Percentiles rank a stretch among this genome's conserved stretches.
phyloP scores from a whole-genome alignment of 1,140 invertebrate genomes.

The Drosophila melanica region DNA sequence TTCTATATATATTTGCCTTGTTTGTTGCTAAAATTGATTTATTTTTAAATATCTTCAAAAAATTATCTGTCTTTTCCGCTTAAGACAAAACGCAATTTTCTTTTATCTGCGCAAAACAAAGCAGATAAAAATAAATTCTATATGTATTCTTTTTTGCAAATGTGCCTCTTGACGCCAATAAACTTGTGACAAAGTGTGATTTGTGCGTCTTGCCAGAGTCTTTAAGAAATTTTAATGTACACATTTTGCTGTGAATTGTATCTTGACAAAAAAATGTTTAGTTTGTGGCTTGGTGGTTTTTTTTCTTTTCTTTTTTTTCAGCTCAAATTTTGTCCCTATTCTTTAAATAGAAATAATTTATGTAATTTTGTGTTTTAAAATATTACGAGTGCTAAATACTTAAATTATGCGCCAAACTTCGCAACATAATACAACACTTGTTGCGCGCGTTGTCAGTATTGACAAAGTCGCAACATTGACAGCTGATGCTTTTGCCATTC shows the following conservation, averaged over 20 bases:
- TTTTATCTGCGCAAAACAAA: slow-evolving; percentile 66
- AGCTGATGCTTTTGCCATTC: slow-evolving; percentile 34
- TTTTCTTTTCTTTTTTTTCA: background rate
- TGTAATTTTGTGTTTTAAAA: background rate
- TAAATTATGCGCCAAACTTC: slow-evolving; percentile 46
- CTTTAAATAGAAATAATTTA: background rate
- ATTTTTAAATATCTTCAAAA: slow-evolving; percentile 54
- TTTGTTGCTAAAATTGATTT: slow-evolving; percentile 48
- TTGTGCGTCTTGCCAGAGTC: slow-evolving; percentile 33
- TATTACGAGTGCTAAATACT: slow-evolving; percentile 6
- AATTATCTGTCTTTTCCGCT: slow-evolving; percentile 56
- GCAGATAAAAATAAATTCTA: slow-evolving; percentile 68
- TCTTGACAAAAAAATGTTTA: slow-evolving; percentile 2
- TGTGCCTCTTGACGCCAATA: slow-evolving; percentile 27
- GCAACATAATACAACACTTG: slow-evolving; percentile 38
- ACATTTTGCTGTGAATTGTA: background rate
- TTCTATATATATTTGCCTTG: background rate
- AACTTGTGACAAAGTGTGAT: slow-evolving; percentile 46
- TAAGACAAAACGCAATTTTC: slow-evolving; percentile 64
- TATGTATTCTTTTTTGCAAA: slow-evolving; percentile 40
- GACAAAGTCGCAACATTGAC: background rate
- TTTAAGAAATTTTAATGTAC: slow-evolving; percentile 11
- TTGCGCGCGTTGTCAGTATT: slow-evolving; percentile 17
- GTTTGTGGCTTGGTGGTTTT: background rate
- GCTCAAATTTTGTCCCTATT: background rate